Evolutionary conservation across 2,797 vertebrate genomes (phyloP).

Genomic region (Helostoma temminkii): DNA sequence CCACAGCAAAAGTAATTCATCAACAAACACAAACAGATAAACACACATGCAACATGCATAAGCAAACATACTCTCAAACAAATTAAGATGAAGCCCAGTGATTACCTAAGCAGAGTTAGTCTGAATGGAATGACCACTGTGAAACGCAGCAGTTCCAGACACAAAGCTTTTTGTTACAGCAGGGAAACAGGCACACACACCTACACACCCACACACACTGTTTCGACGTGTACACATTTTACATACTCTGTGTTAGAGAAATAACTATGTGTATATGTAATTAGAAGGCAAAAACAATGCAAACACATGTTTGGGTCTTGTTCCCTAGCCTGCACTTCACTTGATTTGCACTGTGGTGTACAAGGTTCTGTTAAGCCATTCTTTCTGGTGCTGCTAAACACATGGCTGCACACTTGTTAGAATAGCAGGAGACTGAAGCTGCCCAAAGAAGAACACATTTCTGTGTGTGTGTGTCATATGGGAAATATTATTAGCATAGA

Average conservation of each 20-base stretch:
- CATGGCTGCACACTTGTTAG: constrained; percentile 51
- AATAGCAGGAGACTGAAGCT: constrained; percentile 28
- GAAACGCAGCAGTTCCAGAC: constrained; percentile 71
- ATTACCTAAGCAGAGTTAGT: constrained; percentile 75
- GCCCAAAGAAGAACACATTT: constrained; percentile 31
- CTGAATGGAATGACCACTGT: constrained; percentile 75
- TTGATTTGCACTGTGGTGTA: constrained; percentile 65
- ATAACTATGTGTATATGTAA: constrained; percentile 80
- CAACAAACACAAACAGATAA: constrained; percentile 18
- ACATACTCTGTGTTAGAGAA: constrained; percentile 58
- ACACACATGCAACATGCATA: constrained; percentile 9
- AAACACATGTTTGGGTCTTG: constrained; percentile 79
- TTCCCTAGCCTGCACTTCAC: constrained; percentile 66
- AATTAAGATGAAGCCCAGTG: constrained; percentile 71
- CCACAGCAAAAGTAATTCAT: not conserved
- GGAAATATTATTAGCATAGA: constrained; percentile 32
- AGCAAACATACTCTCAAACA: constrained; percentile 70
- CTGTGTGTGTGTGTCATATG: constrained; percentile 2
- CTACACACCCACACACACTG: constrained; percentile 18
- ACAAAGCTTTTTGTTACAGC: constrained; percentile 60
- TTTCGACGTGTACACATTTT: constrained; percentile 35
- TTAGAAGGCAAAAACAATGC: constrained; percentile 80
- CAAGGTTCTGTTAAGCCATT: constrained; percentile 60
- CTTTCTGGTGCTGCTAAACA: constrained; percentile 73
- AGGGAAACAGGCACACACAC: constrained; percentile 31